These are phyloP conservation scores for Drosophila ohnishii DNA, from an alignment of 1,140 invertebrate species.

Conservation along the genomic window DNA sequence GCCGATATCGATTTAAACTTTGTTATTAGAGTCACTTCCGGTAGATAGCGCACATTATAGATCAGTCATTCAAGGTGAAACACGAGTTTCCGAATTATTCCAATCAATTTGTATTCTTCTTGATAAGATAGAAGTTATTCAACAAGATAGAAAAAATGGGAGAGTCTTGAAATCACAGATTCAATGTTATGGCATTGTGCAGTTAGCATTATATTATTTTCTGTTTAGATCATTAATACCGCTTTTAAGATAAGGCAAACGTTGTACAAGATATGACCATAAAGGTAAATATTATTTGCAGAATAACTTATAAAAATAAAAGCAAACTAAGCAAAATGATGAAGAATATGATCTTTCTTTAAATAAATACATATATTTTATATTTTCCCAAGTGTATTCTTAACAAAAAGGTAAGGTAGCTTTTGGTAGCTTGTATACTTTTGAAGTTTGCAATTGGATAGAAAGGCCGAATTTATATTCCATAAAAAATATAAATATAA, in stretches of 20 bases:
- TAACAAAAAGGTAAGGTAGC: neutral
- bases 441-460: too few species aligned
- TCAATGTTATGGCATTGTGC: too few species aligned
- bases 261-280: neutral
- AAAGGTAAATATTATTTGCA: neutral
- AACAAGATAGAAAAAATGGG: constrained; percentile 2
- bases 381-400: neutral
- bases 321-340: too few species aligned
- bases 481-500: too few species aligned
- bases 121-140: constrained; percentile 15
- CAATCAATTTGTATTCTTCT: neutral
- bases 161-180: neutral
- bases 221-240: neutral
- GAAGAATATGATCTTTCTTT: neutral
- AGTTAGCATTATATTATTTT: neutral
- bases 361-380: neutral
- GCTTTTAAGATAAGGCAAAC: neutral
- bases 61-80: constrained; percentile 1
- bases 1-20: neutral
- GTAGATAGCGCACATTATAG: neutral
- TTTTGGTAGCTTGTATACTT: too few species aligned
- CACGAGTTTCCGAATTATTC: constrained; percentile 10
- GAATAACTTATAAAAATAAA: neutral
- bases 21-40: constrained; percentile 1
- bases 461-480: too few species aligned